phyloP scores from a whole-genome alignment of 2,113 vertebrate species.

The Ranitomeya variabilis region DNA sequence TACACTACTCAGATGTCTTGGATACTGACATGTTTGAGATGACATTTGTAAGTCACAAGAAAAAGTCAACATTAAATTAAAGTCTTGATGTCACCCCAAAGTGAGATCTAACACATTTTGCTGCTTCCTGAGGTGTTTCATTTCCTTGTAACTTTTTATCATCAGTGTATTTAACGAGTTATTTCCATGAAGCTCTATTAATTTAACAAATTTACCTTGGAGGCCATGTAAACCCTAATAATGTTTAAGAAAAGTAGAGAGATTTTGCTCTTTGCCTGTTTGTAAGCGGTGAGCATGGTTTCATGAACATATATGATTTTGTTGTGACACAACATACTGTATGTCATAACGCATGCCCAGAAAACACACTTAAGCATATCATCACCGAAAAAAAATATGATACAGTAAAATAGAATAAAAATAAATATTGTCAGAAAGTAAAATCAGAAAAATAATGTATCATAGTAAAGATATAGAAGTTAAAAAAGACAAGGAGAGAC shows the following conservation, averaged over 20 bases:
- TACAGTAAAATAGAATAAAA: neutral
- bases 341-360: neutral
- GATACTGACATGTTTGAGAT: neutral
- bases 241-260: too few species aligned
- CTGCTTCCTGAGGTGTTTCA: slow-evolving; percentile 10
- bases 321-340: too few species aligned
- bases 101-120: neutral
- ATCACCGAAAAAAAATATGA: neutral
- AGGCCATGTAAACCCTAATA: neutral
- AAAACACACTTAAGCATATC: neutral
- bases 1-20: neutral
- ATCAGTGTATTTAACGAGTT: neutral
- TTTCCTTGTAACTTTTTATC: neutral
- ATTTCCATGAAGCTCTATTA: neutral
- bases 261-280: too few species aligned
- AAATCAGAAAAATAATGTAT: neutral
- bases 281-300: too few species aligned
- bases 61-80: neutral
- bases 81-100: neutral
- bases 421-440: neutral
- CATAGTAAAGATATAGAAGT: neutral
- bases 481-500: neutral
- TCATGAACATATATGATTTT: too few species aligned
- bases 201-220: neutral
- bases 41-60: neutral